phyloP scores from a whole-genome alignment of 2,797 vertebrate genomes.

The Malacoraja senta region DNA sequence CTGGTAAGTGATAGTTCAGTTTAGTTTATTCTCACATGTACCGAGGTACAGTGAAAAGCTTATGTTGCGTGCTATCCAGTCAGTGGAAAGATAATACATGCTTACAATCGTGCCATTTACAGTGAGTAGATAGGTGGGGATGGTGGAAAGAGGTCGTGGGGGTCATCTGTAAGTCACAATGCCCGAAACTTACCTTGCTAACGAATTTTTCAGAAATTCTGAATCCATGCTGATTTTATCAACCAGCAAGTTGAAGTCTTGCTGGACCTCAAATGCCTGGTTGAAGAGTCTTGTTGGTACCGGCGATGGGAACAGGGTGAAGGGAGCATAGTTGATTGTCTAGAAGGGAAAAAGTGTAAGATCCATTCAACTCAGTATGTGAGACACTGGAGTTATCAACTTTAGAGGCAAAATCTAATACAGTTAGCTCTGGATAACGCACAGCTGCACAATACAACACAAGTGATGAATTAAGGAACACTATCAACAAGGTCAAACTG shows the following conservation, averaged over 20 bases:
- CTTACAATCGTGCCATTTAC: too few species aligned
- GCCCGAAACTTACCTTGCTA: conserved; percentile 64
- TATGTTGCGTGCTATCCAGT: too few species aligned
- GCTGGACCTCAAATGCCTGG: conserved; percentile 77
- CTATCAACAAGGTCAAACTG: too few species aligned
- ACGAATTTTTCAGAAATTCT: conserved; percentile 70
- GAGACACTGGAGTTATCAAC: background rate
- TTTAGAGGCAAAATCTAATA: background rate
- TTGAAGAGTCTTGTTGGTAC: conserved; percentile 67
- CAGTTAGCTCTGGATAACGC: too few species aligned
- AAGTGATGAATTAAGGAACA: too few species aligned
- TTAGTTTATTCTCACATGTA: too few species aligned
- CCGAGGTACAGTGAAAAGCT: too few species aligned
- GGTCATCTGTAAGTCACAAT: background rate
- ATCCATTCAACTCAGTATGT: background rate
- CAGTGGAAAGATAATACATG: too few species aligned
- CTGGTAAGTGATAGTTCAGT: too few species aligned
- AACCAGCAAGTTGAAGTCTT: conserved; percentile 79
- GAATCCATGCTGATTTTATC: conserved; percentile 77
- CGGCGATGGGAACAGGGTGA: conserved; percentile 77
- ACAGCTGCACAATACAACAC: too few species aligned
- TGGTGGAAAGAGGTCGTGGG: too few species aligned
- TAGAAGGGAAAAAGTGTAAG: conserved; percentile 43
- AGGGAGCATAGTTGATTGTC: conserved; percentile 79
- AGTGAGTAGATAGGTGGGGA: too few species aligned